Conservation (phyloP, 2,888 invertebrate genomes). For the Drosophila rubida region DNA sequence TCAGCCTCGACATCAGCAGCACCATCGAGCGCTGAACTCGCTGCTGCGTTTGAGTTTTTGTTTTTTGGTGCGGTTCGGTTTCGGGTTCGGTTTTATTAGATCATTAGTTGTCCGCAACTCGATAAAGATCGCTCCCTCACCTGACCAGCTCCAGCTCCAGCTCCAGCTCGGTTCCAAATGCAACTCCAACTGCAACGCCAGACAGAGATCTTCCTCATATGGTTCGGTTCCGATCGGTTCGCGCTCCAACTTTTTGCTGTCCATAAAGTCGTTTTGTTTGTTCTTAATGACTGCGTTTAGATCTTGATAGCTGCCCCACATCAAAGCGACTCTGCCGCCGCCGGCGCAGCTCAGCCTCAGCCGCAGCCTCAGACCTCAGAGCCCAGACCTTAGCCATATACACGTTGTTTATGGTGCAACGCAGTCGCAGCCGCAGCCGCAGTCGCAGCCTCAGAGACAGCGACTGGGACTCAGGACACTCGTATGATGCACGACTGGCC, state of each 20-base stretch:
- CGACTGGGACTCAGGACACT: neutral
- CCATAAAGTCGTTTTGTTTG: constrained; percentile 82
- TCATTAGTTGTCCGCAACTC: constrained; percentile 83
- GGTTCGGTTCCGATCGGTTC: constrained; percentile 16
- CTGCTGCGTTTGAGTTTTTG: no score
- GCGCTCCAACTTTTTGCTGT: constrained; percentile 68
- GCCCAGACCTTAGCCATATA: constrained; percentile 47
- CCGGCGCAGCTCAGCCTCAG: constrained; percentile 56
- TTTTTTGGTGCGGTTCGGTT: constrained; percentile 66
- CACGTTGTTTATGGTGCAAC: constrained; percentile 71
- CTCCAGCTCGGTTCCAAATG: constrained; percentile 3
- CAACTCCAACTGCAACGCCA: constrained; percentile 9
- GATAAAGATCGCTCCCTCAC: constrained; percentile 80
- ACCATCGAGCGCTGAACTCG: constrained; percentile 43
- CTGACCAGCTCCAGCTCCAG: constrained; percentile 45
- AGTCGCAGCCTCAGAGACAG: no score
- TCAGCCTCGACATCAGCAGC: constrained; percentile 30
- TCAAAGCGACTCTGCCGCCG: constrained; percentile 77
- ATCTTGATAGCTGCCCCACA: constrained; percentile 80
- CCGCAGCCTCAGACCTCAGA: constrained; percentile 12
- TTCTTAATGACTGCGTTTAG: constrained; percentile 82
- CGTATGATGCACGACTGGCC: constrained; percentile 40
- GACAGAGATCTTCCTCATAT: constrained; percentile 54
- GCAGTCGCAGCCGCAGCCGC: constrained; percentile 32
- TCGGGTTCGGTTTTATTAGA: constrained; percentile 82